These are phyloP conservation scores for Pachypanchax playfairii DNA, from an alignment of 2,113 vertebrate genomes.

Conservation along the genomic window DNA sequence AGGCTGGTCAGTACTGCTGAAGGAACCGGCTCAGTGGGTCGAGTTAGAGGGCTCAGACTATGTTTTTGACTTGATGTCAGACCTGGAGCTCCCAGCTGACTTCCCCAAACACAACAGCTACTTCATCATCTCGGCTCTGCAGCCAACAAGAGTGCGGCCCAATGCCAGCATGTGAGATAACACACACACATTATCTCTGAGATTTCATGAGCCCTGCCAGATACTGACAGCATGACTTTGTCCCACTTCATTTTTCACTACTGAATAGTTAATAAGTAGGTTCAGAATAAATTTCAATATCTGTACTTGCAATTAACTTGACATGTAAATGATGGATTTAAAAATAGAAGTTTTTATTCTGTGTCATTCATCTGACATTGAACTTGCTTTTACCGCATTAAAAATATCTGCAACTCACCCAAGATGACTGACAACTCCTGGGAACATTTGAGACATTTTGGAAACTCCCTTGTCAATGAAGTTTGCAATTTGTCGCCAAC, in stretches of 20 bases:
- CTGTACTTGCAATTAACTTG: not conserved
- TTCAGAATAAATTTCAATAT: not conserved
- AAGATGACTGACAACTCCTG: too few relatives aligned
- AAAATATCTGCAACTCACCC: too few relatives aligned
- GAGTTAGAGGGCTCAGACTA: slow-evolving; percentile 94
- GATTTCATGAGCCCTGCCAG: not conserved
- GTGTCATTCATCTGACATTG: not conserved
- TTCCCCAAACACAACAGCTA: slow-evolving; percentile 93
- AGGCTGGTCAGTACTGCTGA: slow-evolving; percentile 93
- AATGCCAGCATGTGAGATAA: slow-evolving; percentile 82
- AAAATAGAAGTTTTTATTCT: not conserved
- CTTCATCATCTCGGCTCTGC: slow-evolving; percentile 88
- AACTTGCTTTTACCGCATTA: not conserved
- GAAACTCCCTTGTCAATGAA: too few relatives aligned
- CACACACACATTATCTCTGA: not conserved
- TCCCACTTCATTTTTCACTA: not conserved
- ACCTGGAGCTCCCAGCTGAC: slow-evolving; percentile 87
- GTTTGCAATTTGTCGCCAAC: too few relatives aligned
- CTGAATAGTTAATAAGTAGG: not conserved
- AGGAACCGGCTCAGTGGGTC: slow-evolving; percentile 86
- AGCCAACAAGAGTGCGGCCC: slow-evolving; percentile 59
- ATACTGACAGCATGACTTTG: not conserved
- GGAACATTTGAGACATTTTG: too few relatives aligned
- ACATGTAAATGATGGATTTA: not conserved
- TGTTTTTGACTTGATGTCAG: slow-evolving; percentile 89